Evolutionary conservation across 2,113 vertebrate species (phyloP), one percentile per base, ranked within the genome.

Genomic region (Carassius gibelio): DNA sequence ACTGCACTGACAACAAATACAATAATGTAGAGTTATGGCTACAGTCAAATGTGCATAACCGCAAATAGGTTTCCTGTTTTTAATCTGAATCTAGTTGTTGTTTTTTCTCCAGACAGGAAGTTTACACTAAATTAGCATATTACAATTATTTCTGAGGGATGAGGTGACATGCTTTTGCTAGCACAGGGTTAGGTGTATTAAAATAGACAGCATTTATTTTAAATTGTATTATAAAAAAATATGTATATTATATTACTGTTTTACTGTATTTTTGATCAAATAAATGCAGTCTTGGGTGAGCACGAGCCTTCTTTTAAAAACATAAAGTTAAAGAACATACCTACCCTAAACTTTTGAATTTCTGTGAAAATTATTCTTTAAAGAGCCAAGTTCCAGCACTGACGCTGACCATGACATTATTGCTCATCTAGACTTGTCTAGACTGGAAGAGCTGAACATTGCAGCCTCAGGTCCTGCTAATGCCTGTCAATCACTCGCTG

Each of bases 381-480:
- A 42, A 50, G 3, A 55, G 5, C 23, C 45, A 21, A 13, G 17
- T 61, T 78, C 30, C 76, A 64, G 89, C 88, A 86, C 76, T 88
- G 87, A 86, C 62, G 59, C n/a, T 10, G 81, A 68, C 23, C 26
- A 21, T 34, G 45, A 52, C n/a, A 8, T 9, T 26, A 11, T 34
- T 36, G 45, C 34, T n/a, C 6, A 83, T 87, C 78, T 45, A 86
- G 26, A 79, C 23, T 81, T 89, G 86, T 91, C 89, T 91, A 86
- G 90, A 91, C 89, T 77, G 11, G 86, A 84, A 88, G 85, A 88
- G 84, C 75, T 85, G 86, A 87, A 81, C 78, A 66, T 42, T 84
- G 74, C n/a, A 78, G 86, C 87, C 90, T 84, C n/a, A 76, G 90
- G 87, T 75, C 85, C 88, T 68, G 83, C 78, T 89, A 90, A 91